Percentiles rank a stretch among this genome's conserved stretches.
Evolutionary conservation across 2,113 vertebrate genomes (phyloP).

Genomic region (Bubo blakistoni): DNA sequence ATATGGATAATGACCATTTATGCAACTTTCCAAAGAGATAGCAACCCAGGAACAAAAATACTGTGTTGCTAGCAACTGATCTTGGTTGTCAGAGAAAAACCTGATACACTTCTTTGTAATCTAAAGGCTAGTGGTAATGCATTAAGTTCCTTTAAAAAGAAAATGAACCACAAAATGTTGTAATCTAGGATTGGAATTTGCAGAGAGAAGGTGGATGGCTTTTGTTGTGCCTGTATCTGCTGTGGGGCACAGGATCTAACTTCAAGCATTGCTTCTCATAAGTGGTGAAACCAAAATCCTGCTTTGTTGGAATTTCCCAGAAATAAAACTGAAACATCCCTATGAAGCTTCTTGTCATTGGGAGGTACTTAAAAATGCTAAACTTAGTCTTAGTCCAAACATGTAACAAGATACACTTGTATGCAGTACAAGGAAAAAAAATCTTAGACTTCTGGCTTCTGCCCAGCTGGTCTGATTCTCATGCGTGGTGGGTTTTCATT

Average conservation of each 20-base stretch:
- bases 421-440: not conserved
- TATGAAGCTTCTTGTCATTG: not conserved
- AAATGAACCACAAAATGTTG: not conserved
- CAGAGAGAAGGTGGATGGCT: not conserved
- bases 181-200: not conserved
- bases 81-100: not conserved
- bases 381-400: not conserved
- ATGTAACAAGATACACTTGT: not conserved
- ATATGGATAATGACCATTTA: constrained; percentile 35
- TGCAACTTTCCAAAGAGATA: not conserved
- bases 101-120: not conserved
- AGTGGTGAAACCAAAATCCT: not conserved
- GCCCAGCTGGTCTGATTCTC: not conserved
- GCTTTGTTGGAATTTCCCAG: not conserved
- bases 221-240: not conserved
- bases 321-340: not conserved
- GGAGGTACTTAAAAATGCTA: not conserved
- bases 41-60: constrained; percentile 36
- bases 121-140: not conserved
- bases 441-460: not conserved
- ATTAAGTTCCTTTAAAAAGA: not conserved
- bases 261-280: not conserved
- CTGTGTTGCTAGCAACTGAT: constrained; percentile 11
- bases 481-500: not conserved
- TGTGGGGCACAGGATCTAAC: not conserved